These are phyloP conservation scores for Phalacrocorax brasilianus DNA, from an alignment of 2,113 vertebrate genomes.

Conservation along the genomic window DNA sequence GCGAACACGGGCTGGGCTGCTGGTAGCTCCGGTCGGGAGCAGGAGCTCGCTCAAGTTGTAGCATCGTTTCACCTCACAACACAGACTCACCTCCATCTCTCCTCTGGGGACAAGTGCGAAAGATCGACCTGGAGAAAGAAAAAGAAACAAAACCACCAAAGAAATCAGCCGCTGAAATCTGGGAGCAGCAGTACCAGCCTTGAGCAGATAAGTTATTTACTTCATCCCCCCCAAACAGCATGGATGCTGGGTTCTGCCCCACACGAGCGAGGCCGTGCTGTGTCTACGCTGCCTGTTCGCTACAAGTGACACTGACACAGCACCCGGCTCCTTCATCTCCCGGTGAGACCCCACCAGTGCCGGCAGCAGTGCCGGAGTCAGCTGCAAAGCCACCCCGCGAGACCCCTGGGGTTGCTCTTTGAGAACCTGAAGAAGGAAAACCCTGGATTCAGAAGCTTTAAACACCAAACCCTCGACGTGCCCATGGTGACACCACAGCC, in stretches of 20 bases:
- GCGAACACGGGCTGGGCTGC: neutral
- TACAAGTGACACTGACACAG: accelerated
- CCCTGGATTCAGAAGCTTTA: neutral
- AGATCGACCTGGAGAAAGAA: slow-evolving; percentile 82
- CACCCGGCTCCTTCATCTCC: neutral
- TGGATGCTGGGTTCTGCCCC: neutral
- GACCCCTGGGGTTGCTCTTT: neutral
- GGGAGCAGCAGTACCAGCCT: neutral
- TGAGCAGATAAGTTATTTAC: accelerated
- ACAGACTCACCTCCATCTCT: slow-evolving; percentile 91
- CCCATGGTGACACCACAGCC: neutral
- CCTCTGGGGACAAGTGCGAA: slow-evolving; percentile 91
- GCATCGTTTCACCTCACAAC: neutral
- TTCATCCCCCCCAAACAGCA: accelerated
- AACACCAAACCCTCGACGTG: accelerated
- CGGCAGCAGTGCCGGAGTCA: accelerated
- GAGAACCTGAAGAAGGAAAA: neutral
- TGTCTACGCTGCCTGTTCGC: neutral
- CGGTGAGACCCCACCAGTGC: accelerated
- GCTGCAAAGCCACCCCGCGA: no score
- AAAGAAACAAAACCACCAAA: neutral
- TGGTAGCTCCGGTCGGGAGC: neutral
- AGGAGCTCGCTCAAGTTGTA: neutral
- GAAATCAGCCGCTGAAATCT: neutral
- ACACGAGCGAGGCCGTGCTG: neutral